Base-by-base conservation (phyloP, 2,797 vertebrate species). In the Moxostoma hubbsi region DNA sequence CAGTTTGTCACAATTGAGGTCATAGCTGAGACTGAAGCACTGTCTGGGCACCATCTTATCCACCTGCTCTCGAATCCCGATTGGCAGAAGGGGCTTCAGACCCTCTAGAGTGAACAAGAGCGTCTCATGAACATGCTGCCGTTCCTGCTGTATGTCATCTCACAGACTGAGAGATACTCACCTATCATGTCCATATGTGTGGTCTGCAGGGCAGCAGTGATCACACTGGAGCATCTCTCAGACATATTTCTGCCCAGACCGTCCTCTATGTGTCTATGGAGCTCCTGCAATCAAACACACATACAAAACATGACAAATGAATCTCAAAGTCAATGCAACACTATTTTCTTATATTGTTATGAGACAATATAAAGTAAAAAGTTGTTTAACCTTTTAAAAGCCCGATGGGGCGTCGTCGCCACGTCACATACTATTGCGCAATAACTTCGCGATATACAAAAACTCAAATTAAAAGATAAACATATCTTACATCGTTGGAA, bases 161-260 rank as follows among this genome's bases (percentile, higher is more conserved):
- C 7, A 7, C 0, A 0, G 2, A 13, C 9, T 45, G 2, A 66
- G 15, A 45, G 36, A 50, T 5, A 84, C 90, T 89, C 79, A 99
- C 97, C 97, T 0, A 98, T 98, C 98, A 99, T 99, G 71, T 98
- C 96, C 0, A 94, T 96, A 85, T 98, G 97, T 64, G 96, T 97
- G 77, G 86, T 89, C 82, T 98, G 96, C 85, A 99, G 90, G 5
- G 96, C 93, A 7, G 83, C 62, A 47, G 94, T 92, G 89, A 99
- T 97, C 71, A 93, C 91, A 0, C 92, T 92, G 72, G 97, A 98
- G 86, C 98, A 99, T 46, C 97, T 94, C 78, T 98, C 96, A 0
- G 98, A 98, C 96, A 99, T 95, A 86, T 98, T 99, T 66, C 95
- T 95, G 61, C 97, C 96, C 84, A 99, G 90, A 6, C 97, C 97